Percentiles rank a stretch among this genome's conserved stretches.
Conservation (phyloP, 2,797 vertebrate genomes). For the Tauraco hartlaubi region DNA sequence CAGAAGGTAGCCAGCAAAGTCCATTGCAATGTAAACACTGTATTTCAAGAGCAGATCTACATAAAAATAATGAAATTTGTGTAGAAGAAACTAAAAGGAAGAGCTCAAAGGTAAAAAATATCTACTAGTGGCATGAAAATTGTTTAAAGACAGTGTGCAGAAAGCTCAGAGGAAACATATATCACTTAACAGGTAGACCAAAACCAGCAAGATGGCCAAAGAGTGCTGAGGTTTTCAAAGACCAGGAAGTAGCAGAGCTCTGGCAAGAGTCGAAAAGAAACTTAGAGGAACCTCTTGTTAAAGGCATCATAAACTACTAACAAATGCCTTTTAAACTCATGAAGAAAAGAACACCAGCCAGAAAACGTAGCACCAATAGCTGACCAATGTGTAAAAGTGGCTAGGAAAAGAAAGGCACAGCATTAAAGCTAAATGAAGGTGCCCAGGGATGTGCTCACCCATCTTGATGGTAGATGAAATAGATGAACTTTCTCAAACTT, state of each 20-base stretch:
- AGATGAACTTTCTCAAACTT: background rate
- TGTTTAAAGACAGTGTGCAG: background rate
- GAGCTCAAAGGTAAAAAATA: background rate
- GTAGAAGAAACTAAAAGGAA: background rate
- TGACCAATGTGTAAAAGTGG: background rate
- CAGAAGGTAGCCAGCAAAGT: background rate
- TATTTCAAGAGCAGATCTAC: background rate
- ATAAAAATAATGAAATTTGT: background rate
- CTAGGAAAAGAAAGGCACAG: background rate
- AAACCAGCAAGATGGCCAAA: background rate
- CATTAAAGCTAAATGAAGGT: background rate
- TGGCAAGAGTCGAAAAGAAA: background rate
- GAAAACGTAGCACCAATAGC: background rate
- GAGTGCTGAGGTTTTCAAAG: background rate
- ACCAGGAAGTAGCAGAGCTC: background rate
- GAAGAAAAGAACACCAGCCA: background rate
- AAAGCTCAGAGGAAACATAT: background rate
- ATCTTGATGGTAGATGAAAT: background rate
- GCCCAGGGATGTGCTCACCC: background rate
- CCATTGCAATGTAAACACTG: background rate
- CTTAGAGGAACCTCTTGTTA: background rate
- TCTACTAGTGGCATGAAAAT: background rate
- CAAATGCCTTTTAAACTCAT: background rate
- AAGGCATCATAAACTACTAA: background rate
- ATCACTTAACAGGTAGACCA: background rate